Conservation (phyloP, 2,888 invertebrate species). For the Escarpia spicata region DNA sequence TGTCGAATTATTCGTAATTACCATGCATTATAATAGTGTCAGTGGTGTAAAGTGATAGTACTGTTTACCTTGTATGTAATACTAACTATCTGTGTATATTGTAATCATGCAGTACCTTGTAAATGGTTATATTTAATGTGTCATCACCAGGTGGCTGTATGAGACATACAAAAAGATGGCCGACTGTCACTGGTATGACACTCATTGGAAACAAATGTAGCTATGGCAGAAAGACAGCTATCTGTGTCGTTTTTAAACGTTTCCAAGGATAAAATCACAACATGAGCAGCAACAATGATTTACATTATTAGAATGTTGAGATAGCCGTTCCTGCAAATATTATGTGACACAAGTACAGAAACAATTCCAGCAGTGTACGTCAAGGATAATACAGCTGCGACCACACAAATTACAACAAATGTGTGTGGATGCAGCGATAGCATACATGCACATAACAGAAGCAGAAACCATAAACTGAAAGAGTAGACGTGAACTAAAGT, state of each 20-base stretch:
- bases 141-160: not conserved
- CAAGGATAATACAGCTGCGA: not conserved
- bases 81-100: not conserved
- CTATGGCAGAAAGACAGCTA: not conserved
- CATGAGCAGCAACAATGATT: not conserved
- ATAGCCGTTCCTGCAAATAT: not conserved
- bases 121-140: not conserved
- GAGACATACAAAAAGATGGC: not conserved
- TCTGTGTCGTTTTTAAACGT: not conserved
- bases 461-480: constrained; percentile 21
- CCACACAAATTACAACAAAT: constrained; percentile 5
- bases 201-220: not conserved
- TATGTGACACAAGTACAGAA: not conserved
- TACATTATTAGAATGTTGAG: not conserved
- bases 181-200: not conserved
- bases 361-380: not conserved
- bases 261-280: not conserved
- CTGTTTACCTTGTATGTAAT: constrained; percentile 25
- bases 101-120: not conserved
- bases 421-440: not conserved
- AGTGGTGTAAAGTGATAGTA: not conserved
- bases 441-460: not conserved
- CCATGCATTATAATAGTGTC: not conserved
- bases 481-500: not conserved
- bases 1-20: too few species aligned